Evolutionary conservation across 2,113 vertebrate genomes (phyloP), one percentile per base, ranked within the genome.

Genomic region (Planiliza haematocheilus): DNA sequence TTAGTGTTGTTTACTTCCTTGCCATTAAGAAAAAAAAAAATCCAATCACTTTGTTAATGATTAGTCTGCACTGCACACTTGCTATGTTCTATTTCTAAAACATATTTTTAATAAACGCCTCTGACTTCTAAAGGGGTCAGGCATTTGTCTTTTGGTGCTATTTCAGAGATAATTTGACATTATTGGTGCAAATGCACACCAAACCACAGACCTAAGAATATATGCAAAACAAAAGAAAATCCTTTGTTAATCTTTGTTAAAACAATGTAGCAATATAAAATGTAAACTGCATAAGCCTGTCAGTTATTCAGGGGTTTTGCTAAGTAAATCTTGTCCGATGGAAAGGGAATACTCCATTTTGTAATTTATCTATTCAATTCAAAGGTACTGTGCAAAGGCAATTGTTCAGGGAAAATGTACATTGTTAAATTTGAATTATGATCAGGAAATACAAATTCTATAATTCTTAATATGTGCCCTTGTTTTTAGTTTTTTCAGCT

Each of bases 371-470:
- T 83, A 84, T 84, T 82, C 89, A 88, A 91, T 85, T 92, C 41
- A 89, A 83, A 88, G 92, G 93, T 93, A 93, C 92, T 93, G 92
- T 93, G 92, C 91, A 92, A 91, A 91, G 82, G 50, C 78, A 86
- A 87, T 90, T 87, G 89, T 94, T 93, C 91, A 94, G 91, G 91
- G 93, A 93, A 89, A 85, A 63, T 86, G 88, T 90, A 84, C 65
- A 87, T 86, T 79, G 61, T 82, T 67, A 84, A 83, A 86, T 89
- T 85, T 85, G 70, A 90, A 78, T 85, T 74, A 79, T 90, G 83
- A 90, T 84, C 80, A 91, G 80, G 88, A 91, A 81, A 91, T 77
- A 77, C 79, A 88, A 89, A 88, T 86, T 79, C 70, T 86, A 83
- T 84, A 74, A 81, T 79, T 86, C 67, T 83, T 81, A 77, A 71